Percentiles rank a stretch among this genome's conserved stretches.
These are phyloP conservation scores for Hyles vespertilio DNA, from an alignment of 1,140 invertebrate genomes.

Conservation along the genomic window DNA sequence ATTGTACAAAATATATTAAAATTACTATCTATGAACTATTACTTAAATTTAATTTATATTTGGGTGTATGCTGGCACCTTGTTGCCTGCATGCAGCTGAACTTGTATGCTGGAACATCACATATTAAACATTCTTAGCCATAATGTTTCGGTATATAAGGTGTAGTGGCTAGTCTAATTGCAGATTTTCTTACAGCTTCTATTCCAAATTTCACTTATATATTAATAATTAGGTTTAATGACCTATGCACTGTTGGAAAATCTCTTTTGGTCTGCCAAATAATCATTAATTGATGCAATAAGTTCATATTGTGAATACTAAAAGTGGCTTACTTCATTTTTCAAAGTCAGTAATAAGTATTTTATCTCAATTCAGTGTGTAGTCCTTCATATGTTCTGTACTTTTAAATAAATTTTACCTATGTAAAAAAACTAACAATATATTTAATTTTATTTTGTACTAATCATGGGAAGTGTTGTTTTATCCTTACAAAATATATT, in stretches of 20 bases:
- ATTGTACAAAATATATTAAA: conserved; percentile 78
- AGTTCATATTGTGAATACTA: conserved; percentile 72
- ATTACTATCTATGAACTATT: conserved; percentile 74
- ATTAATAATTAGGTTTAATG: conserved; percentile 64
- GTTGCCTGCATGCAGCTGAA: conserved; percentile 69
- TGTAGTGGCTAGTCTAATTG: conserved; percentile 73
- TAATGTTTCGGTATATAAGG: conserved; percentile 74
- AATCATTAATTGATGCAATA: conserved; percentile 70
- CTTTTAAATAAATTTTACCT: conserved; percentile 76
- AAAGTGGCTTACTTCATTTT: conserved; percentile 71
- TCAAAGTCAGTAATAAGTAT: conserved; percentile 72
- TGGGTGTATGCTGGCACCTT: conserved; percentile 68
- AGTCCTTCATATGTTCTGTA: conserved; percentile 75
- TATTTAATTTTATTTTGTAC: conserved; percentile 78
- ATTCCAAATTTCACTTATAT: conserved; percentile 73
- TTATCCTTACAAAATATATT: conserved; percentile 77
- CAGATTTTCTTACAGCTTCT: conserved; percentile 76
- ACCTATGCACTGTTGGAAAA: conserved; percentile 74
- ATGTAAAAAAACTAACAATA: conserved; percentile 76
- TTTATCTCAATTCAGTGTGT: conserved; percentile 76
- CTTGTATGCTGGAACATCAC: conserved; percentile 73
- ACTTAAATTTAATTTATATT: conserved; percentile 74
- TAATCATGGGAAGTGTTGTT: conserved; percentile 77
- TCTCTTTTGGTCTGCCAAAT: conserved; percentile 75
- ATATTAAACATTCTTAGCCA: conserved; percentile 68